These are phyloP conservation scores for Drosophila crucigera DNA, from an alignment of 2,888 invertebrate genomes.

Conservation along the genomic window DNA sequence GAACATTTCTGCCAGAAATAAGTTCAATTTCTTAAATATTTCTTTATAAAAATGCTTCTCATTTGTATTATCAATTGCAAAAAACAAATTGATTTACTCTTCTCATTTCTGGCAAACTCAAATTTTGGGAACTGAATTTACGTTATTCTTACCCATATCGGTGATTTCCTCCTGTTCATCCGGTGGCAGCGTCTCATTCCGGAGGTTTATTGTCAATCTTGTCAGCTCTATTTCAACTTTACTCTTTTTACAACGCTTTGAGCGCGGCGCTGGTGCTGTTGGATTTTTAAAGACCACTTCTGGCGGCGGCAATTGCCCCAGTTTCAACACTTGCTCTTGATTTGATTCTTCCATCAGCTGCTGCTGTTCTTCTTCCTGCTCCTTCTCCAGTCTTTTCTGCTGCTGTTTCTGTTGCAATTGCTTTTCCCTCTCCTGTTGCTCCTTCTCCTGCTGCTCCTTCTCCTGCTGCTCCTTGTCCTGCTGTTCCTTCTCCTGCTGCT, in stretches of 20 bases:
- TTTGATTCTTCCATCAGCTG: background rate
- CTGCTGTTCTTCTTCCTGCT: background rate
- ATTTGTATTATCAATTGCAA: background rate
- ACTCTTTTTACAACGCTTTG: conserved; percentile 5
- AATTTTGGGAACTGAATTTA: background rate
- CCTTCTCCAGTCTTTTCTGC: background rate
- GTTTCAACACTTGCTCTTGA: background rate
- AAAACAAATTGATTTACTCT: background rate
- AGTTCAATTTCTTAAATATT: background rate
- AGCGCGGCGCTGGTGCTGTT: conserved; percentile 45
- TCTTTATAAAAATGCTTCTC: background rate
- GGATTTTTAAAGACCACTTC: conserved; percentile 65
- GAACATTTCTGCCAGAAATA: background rate
- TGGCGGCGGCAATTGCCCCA: background rate
- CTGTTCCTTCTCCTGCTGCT: background rate
- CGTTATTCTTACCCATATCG: conserved; percentile 38
- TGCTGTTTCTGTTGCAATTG: background rate
- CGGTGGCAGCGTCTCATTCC: background rate
- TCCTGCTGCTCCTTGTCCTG: background rate
- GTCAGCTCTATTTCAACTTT: conserved; percentile 3
- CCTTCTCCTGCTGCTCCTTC: background rate
- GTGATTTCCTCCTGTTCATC: background rate
- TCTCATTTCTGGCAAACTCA: background rate
- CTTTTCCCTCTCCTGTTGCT: background rate
- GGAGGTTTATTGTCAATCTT: conserved; percentile 15